Conservation (phyloP, 2,888 invertebrate species). For the Bedellia somnulentella region DNA sequence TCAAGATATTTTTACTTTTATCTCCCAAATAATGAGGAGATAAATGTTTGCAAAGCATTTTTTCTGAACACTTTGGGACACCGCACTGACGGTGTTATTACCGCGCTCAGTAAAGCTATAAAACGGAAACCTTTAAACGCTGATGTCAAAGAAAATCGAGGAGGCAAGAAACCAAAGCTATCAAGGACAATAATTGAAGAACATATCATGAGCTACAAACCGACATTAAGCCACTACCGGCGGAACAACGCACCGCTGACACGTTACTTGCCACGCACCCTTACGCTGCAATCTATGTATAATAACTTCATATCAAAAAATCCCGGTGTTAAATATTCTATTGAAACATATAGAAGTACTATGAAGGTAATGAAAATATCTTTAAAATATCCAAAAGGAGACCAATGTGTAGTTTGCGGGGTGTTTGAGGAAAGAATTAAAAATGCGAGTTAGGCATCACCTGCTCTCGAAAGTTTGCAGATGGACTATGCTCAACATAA, state of each 20-base stretch:
- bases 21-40: conserved; percentile 7
- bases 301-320: conserved; percentile 8
- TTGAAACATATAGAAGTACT: conserved; percentile 6
- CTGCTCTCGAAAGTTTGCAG: conserved; percentile 5
- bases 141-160: conserved; percentile 8
- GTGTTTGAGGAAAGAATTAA: conserved; percentile 7
- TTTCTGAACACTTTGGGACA: conserved; percentile 8
- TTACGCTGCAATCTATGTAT: conserved; percentile 9
- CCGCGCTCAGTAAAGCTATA: conserved; percentile 7
- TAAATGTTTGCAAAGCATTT: conserved; percentile 10
- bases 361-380: conserved; percentile 9
- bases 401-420: conserved; percentile 8
- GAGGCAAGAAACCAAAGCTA: conserved; percentile 8
- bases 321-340: conserved; percentile 6
- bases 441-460: conserved; percentile 2
- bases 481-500: too few species aligned
- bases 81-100: conserved; percentile 6
- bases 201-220: conserved; percentile 9
- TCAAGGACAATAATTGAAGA: conserved; percentile 8
- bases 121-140: conserved; percentile 5
- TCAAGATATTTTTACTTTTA: conserved; percentile 8
- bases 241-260: conserved; percentile 9
- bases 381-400: conserved; percentile 6
- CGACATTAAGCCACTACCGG: conserved; percentile 7
- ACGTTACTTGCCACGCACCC: conserved; percentile 8